phyloP scores from a whole-genome alignment of 2,797 vertebrate genomes.

The Mastacembelus armatus region DNA sequence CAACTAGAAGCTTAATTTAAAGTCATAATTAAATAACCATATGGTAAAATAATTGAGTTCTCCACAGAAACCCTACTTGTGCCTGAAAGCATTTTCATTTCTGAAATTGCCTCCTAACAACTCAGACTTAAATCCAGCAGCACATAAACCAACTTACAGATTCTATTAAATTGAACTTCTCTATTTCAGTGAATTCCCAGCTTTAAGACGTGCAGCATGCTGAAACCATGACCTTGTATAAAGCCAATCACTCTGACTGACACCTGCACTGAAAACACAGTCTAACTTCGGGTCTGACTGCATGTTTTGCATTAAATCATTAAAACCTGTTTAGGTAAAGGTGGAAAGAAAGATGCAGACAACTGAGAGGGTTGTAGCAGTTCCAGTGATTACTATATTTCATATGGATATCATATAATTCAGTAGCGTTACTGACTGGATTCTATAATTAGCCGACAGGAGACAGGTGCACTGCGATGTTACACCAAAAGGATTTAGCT shows the following conservation, averaged over 20 bases:
- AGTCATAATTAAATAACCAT: constrained; percentile 33
- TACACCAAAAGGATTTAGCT: constrained; percentile 11
- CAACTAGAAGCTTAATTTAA: constrained; percentile 3
- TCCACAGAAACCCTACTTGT: constrained; percentile 33
- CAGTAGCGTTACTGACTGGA: neutral
- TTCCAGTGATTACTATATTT: constrained; percentile 24
- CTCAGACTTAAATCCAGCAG: constrained; percentile 11
- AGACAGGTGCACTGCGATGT: constrained; percentile 36
- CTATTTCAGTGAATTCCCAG: constrained; percentile 24
- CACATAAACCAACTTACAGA: constrained; percentile 1
- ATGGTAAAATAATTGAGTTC: constrained; percentile 32
- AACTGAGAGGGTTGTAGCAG: constrained; percentile 17
- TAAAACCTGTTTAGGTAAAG: constrained; percentile 19
- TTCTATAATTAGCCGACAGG: no score
- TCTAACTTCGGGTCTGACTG: constrained; percentile 16
- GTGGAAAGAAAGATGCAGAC: constrained; percentile 2
- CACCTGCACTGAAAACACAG: constrained; percentile 28
- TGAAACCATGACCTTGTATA: constrained; percentile 35
- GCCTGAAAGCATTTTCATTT: constrained; percentile 23
- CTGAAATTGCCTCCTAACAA: constrained; percentile 13
- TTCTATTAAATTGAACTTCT: constrained; percentile 55
- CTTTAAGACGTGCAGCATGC: constrained; percentile 1
- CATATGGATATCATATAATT: constrained; percentile 1
- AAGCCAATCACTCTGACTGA: constrained; percentile 51
- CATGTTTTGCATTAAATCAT: constrained; percentile 26